Base-by-base conservation (phyloP, 2,113 vertebrate species). In the Serilophus lunatus region DNA sequence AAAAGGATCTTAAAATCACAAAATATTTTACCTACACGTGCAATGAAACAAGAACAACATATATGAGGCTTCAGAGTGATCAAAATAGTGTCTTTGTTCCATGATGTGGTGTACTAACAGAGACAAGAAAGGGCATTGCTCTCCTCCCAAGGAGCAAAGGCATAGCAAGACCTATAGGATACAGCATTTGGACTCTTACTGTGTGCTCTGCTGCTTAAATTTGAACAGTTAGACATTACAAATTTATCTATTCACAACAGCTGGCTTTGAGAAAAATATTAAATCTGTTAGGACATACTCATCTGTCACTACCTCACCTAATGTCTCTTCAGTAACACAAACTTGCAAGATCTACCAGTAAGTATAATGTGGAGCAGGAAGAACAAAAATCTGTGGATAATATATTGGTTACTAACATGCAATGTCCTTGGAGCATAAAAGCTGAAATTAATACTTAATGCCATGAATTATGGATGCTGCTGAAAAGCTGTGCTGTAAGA, bases 361-460 rank as follows among this genome's bases (percentile, higher is more conserved):
- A 66, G 33, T 1, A 10, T 15, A 29, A 84, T 45, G 22, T 13
- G 44, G 24, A 36, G 33, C 49, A 36, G 53, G 49, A 69, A 69
- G 29, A 64, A 51, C 33, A 44, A 45, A 82, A 82, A 26, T 8
- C 56, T 3, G 3, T 19, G 26, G 69, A 13, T 56, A 42, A 88
- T 33, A 24, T 19, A 51, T 28, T 72, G 40, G n/a, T 76, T 59
- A 64, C 45, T 18, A n/a, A 44, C 26, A 36, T 3, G 17, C 35
- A 86, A n/a, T 3, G 2, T 51, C 86, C 68, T 86, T 56, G 80
- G 36, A 83, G 35, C 44, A 47, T 49, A 80, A 94, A 77, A 77
- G n/a, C 29, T 45, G 38, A 72, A 80, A 75, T 82, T 72, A 82
- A 95, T 79, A 56, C 57, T 95, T 92, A 64, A 80, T 82, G 72